Evolutionary conservation across 1,140 invertebrate genomes (phyloP), one percentile per base, ranked within the genome.

Genomic region (Hycleus cichorii): DNA sequence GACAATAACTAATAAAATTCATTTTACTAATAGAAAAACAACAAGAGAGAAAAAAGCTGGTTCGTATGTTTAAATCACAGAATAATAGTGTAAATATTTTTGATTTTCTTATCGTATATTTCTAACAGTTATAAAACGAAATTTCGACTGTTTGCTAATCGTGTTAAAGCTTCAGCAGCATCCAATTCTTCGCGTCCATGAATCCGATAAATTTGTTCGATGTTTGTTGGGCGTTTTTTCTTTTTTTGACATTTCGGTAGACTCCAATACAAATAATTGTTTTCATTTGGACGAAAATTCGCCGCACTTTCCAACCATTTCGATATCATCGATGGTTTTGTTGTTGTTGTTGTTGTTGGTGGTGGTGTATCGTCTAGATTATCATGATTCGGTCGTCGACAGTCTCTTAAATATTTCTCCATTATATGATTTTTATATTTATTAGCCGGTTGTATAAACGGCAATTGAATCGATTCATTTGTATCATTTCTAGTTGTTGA

Each of bases 291-390:
- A 51, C 80, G 79, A 65, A 85, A 86, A 49, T 81, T 77, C 2
- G 79, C 83, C 0, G 85, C 83, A 64, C 83, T 86, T 67, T 84
- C 81, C 12, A 86, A 66, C 85, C 85, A 87, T 65, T 84, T 85
- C 39, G 81, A 81, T 5, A 87, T 73, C 55, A 81, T 74, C 27
- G 80, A 72, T 2, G 80, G 79, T 63, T 77, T 77, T 24, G 72
- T 70, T 3, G 74, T 64, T 56, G 67, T 66, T 7, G 18, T 18
- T 18, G 18, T 18, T 18, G 18, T 1, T 18, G 18, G 18, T 18
- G 18, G 18, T 2, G 18, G 0, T 18, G 62, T 52, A 38, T 63
- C 62, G 49, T 63, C 57, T 7, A 51, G 9, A 27, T 72, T 66
- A 39, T 56, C 24, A 58, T 65, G 64, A 43, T 69, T 53, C 32